phyloP scores from a whole-genome alignment of 1,140 invertebrate species.

The Myzus persicae region DNA sequence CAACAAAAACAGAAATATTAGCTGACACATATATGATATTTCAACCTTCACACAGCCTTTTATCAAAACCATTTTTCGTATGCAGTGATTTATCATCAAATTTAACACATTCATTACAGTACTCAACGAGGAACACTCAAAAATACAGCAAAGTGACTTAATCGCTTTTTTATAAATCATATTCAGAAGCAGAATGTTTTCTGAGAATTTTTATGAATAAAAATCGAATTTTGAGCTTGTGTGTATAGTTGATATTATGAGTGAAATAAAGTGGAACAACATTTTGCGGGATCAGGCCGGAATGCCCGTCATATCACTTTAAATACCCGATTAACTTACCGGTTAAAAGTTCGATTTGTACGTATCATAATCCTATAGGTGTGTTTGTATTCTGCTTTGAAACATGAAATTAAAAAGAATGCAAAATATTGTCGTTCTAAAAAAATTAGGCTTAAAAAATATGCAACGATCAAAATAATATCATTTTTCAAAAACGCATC shows the following conservation, averaged over 20 bases:
- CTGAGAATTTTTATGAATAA: neutral
- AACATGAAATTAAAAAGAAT: neutral
- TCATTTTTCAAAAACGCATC: neutral
- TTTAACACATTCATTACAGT: neutral
- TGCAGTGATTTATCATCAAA: neutral
- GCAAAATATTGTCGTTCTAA: neutral
- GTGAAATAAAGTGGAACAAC: neutral
- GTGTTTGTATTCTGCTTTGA: neutral
- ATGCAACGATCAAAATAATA: neutral
- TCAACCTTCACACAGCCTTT: neutral
- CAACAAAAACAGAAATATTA: too few species aligned
- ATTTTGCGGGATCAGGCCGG: neutral
- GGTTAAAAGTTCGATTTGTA: neutral
- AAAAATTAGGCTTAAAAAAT: neutral
- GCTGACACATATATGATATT: too few species aligned
- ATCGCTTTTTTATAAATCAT: neutral
- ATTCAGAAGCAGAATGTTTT: neutral
- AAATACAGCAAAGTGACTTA: too few species aligned
- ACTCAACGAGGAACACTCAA: too few species aligned
- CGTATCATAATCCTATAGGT: neutral
- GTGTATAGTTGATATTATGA: neutral
- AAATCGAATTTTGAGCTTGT: neutral
- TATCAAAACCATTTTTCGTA: neutral
- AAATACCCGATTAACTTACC: neutral
- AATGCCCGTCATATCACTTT: neutral